phyloP scores from a whole-genome alignment of 2,888 invertebrate species.

The Dryocosmus kuriphilus region DNA sequence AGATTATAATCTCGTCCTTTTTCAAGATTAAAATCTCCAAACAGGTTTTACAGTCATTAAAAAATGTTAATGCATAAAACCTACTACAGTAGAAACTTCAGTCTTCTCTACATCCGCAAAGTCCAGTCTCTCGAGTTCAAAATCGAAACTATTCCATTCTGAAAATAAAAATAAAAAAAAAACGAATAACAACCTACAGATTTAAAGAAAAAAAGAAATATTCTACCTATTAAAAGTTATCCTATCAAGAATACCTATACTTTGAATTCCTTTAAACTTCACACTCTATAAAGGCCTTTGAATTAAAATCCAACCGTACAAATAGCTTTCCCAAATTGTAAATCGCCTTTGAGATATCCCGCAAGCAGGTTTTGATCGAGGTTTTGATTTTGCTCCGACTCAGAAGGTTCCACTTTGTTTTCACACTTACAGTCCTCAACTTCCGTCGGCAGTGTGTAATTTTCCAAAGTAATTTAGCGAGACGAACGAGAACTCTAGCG shows the following conservation, averaged over 20 bases:
- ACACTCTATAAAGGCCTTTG: background rate
- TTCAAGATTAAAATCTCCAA: background rate
- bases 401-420: slow-evolving; percentile 39
- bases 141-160: too few species aligned
- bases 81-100: background rate
- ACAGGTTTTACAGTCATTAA: background rate
- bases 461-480: slow-evolving; percentile 41
- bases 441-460: slow-evolving; percentile 41
- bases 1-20: background rate
- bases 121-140: too few species aligned
- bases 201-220: too few species aligned
- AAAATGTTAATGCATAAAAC: background rate
- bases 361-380: slow-evolving; percentile 39
- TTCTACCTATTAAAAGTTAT: background rate
- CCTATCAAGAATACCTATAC: background rate
- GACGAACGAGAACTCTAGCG: slow-evolving; percentile 38
- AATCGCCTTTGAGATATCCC: slow-evolving; percentile 37
- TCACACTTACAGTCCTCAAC: slow-evolving; percentile 37
- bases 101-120: background rate
- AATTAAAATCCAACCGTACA: slow-evolving; percentile 16
- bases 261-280: background rate
- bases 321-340: slow-evolving; percentile 40
- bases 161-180: background rate
- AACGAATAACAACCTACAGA: background rate
- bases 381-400: slow-evolving; percentile 38